Percentiles rank a stretch among this genome's conserved stretches.
These are phyloP conservation scores for Acromyrmex charruanus DNA, from an alignment of 1,140 invertebrate genomes.

Conservation along the genomic window DNA sequence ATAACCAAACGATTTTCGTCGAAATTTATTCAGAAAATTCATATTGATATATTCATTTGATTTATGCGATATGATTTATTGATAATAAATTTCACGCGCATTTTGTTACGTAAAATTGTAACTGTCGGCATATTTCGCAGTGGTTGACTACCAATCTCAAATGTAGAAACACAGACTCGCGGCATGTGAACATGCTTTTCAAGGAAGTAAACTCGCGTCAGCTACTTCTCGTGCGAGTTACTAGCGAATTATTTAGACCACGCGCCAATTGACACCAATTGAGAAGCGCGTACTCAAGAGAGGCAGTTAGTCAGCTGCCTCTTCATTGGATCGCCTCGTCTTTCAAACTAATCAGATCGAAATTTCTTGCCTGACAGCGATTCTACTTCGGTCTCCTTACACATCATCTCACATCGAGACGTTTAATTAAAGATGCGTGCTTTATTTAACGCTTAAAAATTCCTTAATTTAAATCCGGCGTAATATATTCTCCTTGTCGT, in stretches of 20 bases:
- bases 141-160: not conserved
- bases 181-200: not conserved
- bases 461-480: not conserved
- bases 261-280: conserved; percentile 83
- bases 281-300: conserved; percentile 63
- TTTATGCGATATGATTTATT: conserved; percentile 1
- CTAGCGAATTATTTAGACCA: conserved; percentile 77
- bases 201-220: conserved; percentile 30
- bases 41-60: not conserved
- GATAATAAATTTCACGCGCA: not conserved
- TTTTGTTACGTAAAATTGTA: not conserved
- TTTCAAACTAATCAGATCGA: conserved; percentile 25
- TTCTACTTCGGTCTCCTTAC: not conserved
- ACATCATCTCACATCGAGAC: not conserved
- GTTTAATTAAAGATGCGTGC: not conserved
- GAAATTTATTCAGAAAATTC: conserved; percentile 13
- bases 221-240: conserved; percentile 40
- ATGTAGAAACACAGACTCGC: not conserved
- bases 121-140: not conserved
- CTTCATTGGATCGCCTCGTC: conserved; percentile 40
- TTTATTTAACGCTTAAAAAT: not conserved
- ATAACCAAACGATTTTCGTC: not conserved
- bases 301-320: conserved; percentile 41
- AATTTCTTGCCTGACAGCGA: conserved; percentile 26
- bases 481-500: not conserved